Conservation (phyloP, 2,797 vertebrate species). For the Cossypha polioptera region DNA sequence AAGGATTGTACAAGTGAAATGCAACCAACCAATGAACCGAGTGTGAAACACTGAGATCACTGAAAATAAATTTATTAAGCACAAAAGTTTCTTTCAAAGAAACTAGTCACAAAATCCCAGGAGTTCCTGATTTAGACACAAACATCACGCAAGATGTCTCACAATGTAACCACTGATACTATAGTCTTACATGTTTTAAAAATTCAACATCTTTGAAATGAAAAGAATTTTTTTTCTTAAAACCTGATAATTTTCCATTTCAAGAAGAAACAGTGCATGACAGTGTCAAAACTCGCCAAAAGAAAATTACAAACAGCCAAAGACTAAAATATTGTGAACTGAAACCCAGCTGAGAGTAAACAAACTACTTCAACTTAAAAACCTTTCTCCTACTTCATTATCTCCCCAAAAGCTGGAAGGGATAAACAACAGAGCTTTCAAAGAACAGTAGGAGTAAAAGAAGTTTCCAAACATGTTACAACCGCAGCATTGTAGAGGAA, state of each 20-base stretch:
- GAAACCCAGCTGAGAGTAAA: neutral
- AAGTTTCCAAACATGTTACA: neutral
- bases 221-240: neutral
- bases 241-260: neutral
- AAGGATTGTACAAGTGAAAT: neutral
- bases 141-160: accelerated
- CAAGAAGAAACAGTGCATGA: neutral
- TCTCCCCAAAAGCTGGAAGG: neutral
- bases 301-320: neutral
- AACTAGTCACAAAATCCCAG: neutral
- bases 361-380: neutral
- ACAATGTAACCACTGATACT: neutral
- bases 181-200: neutral
- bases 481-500: neutral
- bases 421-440: neutral
- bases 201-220: neutral
- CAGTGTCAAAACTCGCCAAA: neutral
- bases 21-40: neutral
- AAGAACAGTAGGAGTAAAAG: neutral
- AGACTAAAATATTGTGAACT: neutral
- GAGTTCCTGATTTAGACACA: neutral
- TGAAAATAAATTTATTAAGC: neutral
- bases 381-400: neutral
- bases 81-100: neutral
- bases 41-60: neutral